These are phyloP conservation scores for Donacobius atricapilla DNA, from an alignment of 2,113 vertebrate species.

Conservation along the genomic window DNA sequence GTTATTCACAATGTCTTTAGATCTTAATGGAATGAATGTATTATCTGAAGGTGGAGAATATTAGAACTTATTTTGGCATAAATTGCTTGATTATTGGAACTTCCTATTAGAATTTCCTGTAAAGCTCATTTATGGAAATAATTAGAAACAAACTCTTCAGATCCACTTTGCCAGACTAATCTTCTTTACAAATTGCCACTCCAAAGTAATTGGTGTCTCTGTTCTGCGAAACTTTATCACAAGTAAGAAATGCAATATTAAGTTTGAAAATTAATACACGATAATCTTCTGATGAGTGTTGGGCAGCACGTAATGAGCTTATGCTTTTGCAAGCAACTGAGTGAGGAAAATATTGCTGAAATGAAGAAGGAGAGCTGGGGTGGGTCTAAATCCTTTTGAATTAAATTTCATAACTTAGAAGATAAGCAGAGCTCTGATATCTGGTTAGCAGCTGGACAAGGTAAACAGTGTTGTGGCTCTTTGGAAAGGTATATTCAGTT, in stretches of 20 bases:
- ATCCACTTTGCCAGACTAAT: constrained; percentile 66
- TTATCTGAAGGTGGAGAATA: constrained; percentile 43
- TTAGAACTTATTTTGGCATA: constrained; percentile 25
- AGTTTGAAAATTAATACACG: constrained; percentile 62
- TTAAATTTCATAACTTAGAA: constrained; percentile 3
- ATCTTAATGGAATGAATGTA: constrained; percentile 35
- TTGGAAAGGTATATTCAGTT: background rate
- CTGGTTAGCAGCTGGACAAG: background rate
- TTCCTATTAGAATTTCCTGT: constrained; percentile 60
- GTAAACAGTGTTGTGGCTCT: background rate
- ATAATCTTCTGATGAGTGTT: constrained; percentile 67
- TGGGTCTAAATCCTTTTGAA: background rate
- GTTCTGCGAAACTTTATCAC: constrained; percentile 65
- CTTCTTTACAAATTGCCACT: constrained; percentile 73
- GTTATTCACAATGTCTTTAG: constrained; percentile 1
- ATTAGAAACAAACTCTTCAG: constrained; percentile 75
- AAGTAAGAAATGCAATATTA: constrained; percentile 55
- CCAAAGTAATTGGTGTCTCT: constrained; percentile 53
- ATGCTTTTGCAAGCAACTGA: background rate
- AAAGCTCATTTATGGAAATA: constrained; percentile 71
- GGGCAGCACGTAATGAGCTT: constrained; percentile 63
- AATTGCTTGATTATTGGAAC: constrained; percentile 63
- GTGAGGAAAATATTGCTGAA: constrained; percentile 25
- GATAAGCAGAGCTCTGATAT: background rate
- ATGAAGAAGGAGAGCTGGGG: constrained; percentile 2